phyloP scores from a whole-genome alignment of 2,888 invertebrate species.

The Scaptomyza flava region DNA sequence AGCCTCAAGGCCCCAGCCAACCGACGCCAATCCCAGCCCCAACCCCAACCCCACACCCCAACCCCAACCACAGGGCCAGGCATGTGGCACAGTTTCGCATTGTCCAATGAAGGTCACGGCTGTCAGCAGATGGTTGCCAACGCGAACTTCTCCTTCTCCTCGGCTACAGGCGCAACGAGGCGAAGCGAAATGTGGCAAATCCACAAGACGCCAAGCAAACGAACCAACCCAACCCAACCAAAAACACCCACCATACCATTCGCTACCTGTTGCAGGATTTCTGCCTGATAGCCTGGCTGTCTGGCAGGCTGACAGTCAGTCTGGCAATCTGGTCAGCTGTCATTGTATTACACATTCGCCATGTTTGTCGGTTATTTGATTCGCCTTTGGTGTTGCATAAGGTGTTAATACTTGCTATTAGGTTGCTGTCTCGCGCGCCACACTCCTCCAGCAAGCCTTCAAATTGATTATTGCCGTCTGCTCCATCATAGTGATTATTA shows the following conservation, averaged over 20 bases:
- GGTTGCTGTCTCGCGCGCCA: neutral
- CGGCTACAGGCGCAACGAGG: slow-evolving; percentile 41
- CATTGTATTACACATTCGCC: slow-evolving; percentile 42
- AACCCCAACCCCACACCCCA: neutral
- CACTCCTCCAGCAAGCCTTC: neutral
- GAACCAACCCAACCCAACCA: neutral
- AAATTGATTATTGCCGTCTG: slow-evolving; percentile 4
- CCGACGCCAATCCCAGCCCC: neutral
- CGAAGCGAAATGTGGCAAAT: slow-evolving; percentile 45
- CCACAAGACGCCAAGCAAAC: slow-evolving; percentile 38
- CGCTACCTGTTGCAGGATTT: slow-evolving; percentile 48
- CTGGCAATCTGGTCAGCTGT: slow-evolving; percentile 16
- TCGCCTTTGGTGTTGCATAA: slow-evolving; percentile 5
- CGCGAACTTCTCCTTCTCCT: slow-evolving; percentile 14
- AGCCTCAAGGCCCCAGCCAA: neutral
- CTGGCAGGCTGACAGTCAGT: slow-evolving; percentile 6
- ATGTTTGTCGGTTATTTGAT: slow-evolving; percentile 8
- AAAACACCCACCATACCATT: neutral
- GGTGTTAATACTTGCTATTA: slow-evolving; percentile 3
- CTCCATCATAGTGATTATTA: slow-evolving; percentile 9
- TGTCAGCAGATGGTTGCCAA: slow-evolving; percentile 45
- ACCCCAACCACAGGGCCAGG: slow-evolving; percentile 1
- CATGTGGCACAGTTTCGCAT: slow-evolving; percentile 60
- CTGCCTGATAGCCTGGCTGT: slow-evolving; percentile 1
- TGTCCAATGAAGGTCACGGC: slow-evolving; percentile 56